These are phyloP conservation scores for Acleris holmiana DNA, from an alignment of 2,888 invertebrate genomes.

Conservation along the genomic window DNA sequence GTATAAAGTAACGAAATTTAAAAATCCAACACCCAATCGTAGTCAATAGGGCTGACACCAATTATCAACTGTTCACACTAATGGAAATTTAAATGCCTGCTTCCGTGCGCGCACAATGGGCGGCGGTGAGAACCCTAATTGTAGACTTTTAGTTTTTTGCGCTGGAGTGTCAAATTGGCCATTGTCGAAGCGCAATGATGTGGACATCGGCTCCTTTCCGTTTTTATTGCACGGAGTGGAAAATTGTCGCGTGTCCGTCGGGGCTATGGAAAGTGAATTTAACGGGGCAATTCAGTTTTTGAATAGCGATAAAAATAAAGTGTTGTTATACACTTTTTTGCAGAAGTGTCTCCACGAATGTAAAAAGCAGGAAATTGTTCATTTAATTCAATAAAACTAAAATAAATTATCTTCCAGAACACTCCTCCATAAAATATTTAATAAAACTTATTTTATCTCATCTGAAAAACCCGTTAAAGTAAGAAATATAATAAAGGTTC, in stretches of 20 bases:
- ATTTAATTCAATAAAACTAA: too few relatives aligned
- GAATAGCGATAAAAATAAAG: not conserved
- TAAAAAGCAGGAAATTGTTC: too few relatives aligned
- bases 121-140: constrained; percentile 67
- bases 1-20: constrained; percentile 38
- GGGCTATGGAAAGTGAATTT: constrained; percentile 7
- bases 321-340: not conserved
- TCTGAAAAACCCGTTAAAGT: too few relatives aligned
- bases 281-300: constrained; percentile 2
- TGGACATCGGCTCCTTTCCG: constrained; percentile 49
- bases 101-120: constrained; percentile 69
- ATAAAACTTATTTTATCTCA: too few relatives aligned
- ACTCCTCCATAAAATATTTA: too few relatives aligned
- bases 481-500: too few relatives aligned
- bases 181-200: constrained; percentile 69
- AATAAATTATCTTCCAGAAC: too few relatives aligned
- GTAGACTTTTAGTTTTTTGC: constrained; percentile 64
- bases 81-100: constrained; percentile 82
- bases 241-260: constrained; percentile 37
- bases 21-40: constrained; percentile 42
- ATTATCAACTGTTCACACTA: constrained; percentile 65
- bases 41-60: constrained; percentile 45
- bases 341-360: not conserved
- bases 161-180: constrained; percentile 77
- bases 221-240: constrained; percentile 50